Base-by-base conservation (phyloP, 2,888 invertebrate species). In the Nomada fucata region DNA sequence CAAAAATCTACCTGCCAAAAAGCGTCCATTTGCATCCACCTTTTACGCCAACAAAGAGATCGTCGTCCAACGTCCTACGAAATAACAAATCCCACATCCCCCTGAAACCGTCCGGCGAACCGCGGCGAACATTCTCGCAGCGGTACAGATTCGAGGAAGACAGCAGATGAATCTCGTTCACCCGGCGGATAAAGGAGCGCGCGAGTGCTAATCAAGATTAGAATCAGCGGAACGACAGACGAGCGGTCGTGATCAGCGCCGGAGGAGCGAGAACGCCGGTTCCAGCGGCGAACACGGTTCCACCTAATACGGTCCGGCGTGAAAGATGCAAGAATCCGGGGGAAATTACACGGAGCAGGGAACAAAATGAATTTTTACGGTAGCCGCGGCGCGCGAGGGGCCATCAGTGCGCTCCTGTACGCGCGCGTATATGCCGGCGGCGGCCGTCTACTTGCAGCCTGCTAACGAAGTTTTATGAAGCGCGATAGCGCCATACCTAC, bases 401-500 rank as follows among this genome's bases (percentile, higher is more conserved):
- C 78, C 88, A 83, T 88, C 88, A 85, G 81, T 81, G 85, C 76
- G 86, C 82, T 82, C 67, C 42, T 55, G 60, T 53, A 36, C 73
- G 82, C 57, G 70, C 20, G 20, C 59, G 70, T 64, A 72, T 47
- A 65, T 36, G 47, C 57, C 47, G 74, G 74, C 76, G 60, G 74
- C 76, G 70, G 70, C 79, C 86, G 88, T 88, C 85, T 87, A 88
- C 85, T 86, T 86, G 68, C 83, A 61, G 75, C 82, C 83, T 84
- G 88, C 90, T 92, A 92, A 93, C 92, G 91, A 92, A 92, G 92
- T 92, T 93, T 93, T 93, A 92, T 93, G 92, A 92, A 92, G 91
- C 91, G 91, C 91, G 91, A 91, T 92, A 91, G 91, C 88, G 89
- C 89, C 86, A 89, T 89, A 90, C 89, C 90, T 89, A 87, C 88